phyloP scores from a whole-genome alignment of 2,888 invertebrate genomes.

The Nebria brevicollis region DNA sequence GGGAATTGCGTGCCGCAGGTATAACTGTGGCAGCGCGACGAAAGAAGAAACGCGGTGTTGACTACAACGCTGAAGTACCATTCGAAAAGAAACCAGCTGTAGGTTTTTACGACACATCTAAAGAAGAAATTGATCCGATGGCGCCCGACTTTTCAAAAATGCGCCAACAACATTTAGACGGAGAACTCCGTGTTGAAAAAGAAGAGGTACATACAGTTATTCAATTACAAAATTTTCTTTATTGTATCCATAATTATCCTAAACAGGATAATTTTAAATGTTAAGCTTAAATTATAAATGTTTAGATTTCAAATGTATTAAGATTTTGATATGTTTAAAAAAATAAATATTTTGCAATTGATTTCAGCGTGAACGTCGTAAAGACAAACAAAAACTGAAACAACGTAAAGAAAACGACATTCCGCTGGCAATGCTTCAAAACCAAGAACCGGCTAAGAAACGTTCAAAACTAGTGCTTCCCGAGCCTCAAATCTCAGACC shows the following conservation, averaged over 20 bases:
- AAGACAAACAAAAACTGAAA: constrained; percentile 95
- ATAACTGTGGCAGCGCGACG: constrained; percentile 73
- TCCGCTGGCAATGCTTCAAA: constrained; percentile 87
- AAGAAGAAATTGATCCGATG: constrained; percentile 87
- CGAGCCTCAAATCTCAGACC: constrained; percentile 95
- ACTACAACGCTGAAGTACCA: constrained; percentile 97
- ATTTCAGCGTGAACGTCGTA: constrained; percentile 83
- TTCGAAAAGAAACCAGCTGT: constrained; percentile 94
- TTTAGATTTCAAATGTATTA: background rate
- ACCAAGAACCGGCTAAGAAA: constrained; percentile 89
- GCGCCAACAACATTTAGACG: constrained; percentile 92
- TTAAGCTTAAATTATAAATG: background rate
- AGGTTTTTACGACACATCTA: constrained; percentile 95
- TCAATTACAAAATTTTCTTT: constrained; percentile 20
- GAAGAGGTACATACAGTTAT: constrained; percentile 75
- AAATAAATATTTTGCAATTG: constrained; percentile 43
- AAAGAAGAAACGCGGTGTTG: constrained; percentile 88
- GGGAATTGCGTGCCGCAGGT: constrained; percentile 97
- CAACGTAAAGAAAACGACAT: constrained; percentile 96
- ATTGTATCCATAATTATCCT: background rate
- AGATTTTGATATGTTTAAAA: background rate
- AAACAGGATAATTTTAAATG: no score
- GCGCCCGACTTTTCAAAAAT: constrained; percentile 91
- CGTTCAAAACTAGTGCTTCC: constrained; percentile 96
- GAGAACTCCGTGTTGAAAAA: constrained; percentile 87